Conservation (phyloP, 2,888 invertebrate species). For the Dinocampus coccinellae region DNA sequence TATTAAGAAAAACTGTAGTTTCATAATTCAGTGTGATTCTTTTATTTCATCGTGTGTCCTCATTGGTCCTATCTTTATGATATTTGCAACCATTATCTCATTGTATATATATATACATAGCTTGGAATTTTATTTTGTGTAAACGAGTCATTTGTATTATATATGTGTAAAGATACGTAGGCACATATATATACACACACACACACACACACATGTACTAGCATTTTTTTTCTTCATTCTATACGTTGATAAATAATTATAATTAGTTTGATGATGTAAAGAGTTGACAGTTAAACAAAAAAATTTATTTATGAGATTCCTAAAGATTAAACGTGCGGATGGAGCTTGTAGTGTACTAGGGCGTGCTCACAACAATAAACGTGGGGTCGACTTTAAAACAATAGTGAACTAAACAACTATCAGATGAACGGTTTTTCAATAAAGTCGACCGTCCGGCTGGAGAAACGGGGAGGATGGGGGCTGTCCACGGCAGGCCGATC, state of each 20-base stretch:
- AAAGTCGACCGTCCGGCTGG: constrained; percentile 37
- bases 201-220: neutral
- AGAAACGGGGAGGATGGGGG: constrained; percentile 61
- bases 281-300: neutral
- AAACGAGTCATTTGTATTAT: too few relatives aligned
- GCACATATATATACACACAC: neutral
- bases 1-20: neutral
- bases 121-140: too few relatives aligned
- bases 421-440: constrained; percentile 66
- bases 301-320: neutral
- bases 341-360: neutral
- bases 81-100: constrained; percentile 68
- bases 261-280: neutral
- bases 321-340: neutral
- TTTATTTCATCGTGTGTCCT: constrained; percentile 30
- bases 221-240: neutral
- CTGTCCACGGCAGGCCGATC: constrained; percentile 69
- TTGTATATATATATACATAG: constrained; percentile 51
- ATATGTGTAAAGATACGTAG: neutral
- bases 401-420: constrained; percentile 53
- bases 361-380: constrained; percentile 58
- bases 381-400: constrained; percentile 67
- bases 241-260: too few relatives aligned
- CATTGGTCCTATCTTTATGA: constrained; percentile 65
- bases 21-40: constrained; percentile 16